Percentiles rank a stretch among this genome's conserved stretches.
Evolutionary conservation across 2,888 invertebrate species (phyloP).

Genomic region (Junonia oenone): DNA sequence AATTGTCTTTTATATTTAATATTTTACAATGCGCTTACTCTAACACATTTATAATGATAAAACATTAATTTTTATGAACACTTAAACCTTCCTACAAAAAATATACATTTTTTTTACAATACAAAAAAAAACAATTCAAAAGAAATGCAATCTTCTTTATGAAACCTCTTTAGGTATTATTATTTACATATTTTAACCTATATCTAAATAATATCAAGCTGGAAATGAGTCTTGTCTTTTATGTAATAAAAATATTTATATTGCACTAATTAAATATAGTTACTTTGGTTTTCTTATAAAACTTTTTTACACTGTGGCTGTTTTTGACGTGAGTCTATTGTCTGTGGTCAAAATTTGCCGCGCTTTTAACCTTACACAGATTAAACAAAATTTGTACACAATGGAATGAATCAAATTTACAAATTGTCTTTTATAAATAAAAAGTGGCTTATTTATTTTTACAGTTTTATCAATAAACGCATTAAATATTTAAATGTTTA

Average conservation of each 20-base stretch:
- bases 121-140: not conserved
- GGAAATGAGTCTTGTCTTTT: not conserved
- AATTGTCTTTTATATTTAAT: constrained; percentile 46
- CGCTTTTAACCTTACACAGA: not conserved
- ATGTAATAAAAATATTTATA: not conserved
- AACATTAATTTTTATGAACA: constrained; percentile 26
- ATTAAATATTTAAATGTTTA: constrained; percentile 28
- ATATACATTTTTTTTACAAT: constrained; percentile 20
- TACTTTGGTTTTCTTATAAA: not conserved
- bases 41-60: constrained; percentile 24
- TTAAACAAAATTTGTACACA: constrained; percentile 2
- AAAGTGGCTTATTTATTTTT: not conserved
- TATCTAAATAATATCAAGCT: not conserved
- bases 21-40: constrained; percentile 47
- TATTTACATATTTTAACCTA: constrained; percentile 2
- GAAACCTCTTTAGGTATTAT: not conserved
- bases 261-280: constrained; percentile 6
- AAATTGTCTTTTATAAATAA: constrained; percentile 22
- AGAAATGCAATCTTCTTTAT: not conserved
- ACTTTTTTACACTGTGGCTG: not conserved
- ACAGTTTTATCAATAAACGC: not conserved
- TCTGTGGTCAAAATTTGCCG: not conserved
- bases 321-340: not conserved
- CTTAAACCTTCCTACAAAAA: constrained; percentile 21
- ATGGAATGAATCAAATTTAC: constrained; percentile 29